A percentile compares a stretch with the other conserved stretches of the same genome.
phyloP scores from a whole-genome alignment of 2,797 vertebrate species.

The Pseudocheirus occidentalis region DNA sequence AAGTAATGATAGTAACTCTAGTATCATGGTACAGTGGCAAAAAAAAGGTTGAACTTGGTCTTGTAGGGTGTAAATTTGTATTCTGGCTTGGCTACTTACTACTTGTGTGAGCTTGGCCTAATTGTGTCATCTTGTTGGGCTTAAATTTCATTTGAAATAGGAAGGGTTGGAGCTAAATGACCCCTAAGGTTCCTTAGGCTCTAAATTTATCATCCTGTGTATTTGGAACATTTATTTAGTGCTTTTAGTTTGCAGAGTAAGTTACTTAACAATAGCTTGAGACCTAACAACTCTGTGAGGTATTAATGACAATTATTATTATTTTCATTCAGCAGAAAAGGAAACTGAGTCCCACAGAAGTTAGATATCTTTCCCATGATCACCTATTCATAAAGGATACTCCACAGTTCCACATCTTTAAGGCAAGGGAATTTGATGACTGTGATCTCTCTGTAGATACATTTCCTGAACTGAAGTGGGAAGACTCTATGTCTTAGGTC shows the following conservation, averaged over 20 bases:
- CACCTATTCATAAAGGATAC: no score
- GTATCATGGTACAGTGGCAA: not conserved
- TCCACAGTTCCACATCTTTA: not conserved
- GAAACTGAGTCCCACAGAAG: not conserved
- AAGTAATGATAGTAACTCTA: not conserved
- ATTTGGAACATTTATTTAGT: not conserved
- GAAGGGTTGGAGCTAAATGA: not conserved
- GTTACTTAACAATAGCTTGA: not conserved
- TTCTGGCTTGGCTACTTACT: not conserved
- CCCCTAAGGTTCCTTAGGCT: not conserved
- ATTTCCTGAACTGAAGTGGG: not conserved
- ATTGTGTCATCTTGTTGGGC: not conserved
- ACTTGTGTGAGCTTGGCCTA: not conserved
- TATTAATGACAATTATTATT: not conserved
- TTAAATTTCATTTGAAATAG: not conserved
- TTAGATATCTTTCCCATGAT: not conserved
- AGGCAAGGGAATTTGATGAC: not conserved
- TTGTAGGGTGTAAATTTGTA: not conserved
- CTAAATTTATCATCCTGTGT: not conserved
- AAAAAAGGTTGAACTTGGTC: not conserved
- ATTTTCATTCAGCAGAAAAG: not conserved
- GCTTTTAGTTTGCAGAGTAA: not conserved
- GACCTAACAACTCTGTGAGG: not conserved
- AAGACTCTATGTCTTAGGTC: constrained; percentile 10
- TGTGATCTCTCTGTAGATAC: not conserved